Percentiles rank a stretch among this genome's conserved stretches.
Evolutionary conservation across 2,113 vertebrate genomes (phyloP).

Genomic region (Catharus minimus): DNA sequence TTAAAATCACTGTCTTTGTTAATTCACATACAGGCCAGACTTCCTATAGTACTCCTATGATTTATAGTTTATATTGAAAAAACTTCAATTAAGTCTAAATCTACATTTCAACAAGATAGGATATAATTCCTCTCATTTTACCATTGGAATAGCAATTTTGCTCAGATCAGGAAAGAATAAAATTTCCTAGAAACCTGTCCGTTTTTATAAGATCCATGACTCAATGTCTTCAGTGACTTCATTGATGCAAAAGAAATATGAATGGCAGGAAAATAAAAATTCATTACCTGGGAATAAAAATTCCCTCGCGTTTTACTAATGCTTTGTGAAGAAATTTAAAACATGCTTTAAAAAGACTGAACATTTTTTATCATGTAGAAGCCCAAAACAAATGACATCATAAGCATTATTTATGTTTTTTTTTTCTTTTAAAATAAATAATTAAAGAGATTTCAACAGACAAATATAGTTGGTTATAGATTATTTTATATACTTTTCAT

Average conservation of each 20-base stretch:
- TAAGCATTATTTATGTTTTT: not conserved
- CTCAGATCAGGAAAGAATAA: not conserved
- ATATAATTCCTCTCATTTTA: not conserved
- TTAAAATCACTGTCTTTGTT: not conserved
- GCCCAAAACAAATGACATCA: not conserved
- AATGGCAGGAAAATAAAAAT: not conserved
- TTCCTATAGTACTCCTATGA: not conserved
- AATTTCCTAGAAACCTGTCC: not conserved
- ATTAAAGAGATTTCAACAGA: not conserved
- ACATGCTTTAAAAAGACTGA: not conserved
- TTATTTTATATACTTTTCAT: not conserved
- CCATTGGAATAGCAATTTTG: not conserved
- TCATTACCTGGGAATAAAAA: not conserved
- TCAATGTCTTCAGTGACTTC: not conserved
- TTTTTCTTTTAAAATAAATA: rapidly evolving
- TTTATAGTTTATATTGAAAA: not conserved
- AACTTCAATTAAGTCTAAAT: not conserved
- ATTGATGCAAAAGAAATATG: not conserved
- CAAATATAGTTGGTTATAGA: not conserved
- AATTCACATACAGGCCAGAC: not conserved
- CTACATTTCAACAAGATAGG: not conserved
- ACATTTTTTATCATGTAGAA: not conserved
- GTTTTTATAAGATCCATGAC: not conserved
- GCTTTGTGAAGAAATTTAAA: not conserved
- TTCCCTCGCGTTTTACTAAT: not conserved